These are phyloP conservation scores for Tetragnatha versicolor DNA, from an alignment of 1,140 invertebrate species.

Conservation along the genomic window DNA sequence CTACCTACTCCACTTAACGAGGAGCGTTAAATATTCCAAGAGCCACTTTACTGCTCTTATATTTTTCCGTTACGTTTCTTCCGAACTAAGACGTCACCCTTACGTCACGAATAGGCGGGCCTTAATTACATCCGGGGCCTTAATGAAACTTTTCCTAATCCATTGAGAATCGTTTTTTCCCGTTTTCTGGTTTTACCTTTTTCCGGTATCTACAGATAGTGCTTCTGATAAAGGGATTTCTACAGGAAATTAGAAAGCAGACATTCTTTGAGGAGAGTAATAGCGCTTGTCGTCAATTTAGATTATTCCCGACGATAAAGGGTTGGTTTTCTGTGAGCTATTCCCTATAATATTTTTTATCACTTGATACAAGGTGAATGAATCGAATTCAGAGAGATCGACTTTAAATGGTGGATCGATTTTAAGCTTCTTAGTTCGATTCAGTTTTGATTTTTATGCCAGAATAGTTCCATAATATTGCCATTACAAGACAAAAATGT, in stretches of 20 bases:
- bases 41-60: neutral
- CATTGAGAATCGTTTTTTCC: slow-evolving; percentile 29
- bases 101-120: slow-evolving; percentile 31
- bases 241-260: slow-evolving; percentile 47
- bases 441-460: too few relatives aligned
- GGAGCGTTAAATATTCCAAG: slow-evolving; percentile 17
- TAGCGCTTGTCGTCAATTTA: slow-evolving; percentile 39
- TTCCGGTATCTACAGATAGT: slow-evolving; percentile 44
- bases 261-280: slow-evolving; percentile 19
- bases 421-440: too few relatives aligned
- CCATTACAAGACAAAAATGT: too few relatives aligned
- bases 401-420: too few relatives aligned
- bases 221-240: slow-evolving; percentile 22
- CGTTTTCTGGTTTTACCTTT: slow-evolving; percentile 27
- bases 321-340: too few relatives aligned
- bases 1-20: neutral
- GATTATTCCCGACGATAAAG: slow-evolving; percentile 12
- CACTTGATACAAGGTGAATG: too few relatives aligned
- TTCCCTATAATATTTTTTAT: too few relatives aligned
- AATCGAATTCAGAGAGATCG: too few relatives aligned
- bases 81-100: slow-evolving; percentile 3
- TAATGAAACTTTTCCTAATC: slow-evolving; percentile 45
- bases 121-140: slow-evolving; percentile 36
- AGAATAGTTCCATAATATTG: too few relatives aligned
- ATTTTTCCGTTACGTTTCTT: neutral